These are phyloP conservation scores for Hipparchia sbordonii DNA, from an alignment of 2,888 invertebrate species.

Conservation along the genomic window DNA sequence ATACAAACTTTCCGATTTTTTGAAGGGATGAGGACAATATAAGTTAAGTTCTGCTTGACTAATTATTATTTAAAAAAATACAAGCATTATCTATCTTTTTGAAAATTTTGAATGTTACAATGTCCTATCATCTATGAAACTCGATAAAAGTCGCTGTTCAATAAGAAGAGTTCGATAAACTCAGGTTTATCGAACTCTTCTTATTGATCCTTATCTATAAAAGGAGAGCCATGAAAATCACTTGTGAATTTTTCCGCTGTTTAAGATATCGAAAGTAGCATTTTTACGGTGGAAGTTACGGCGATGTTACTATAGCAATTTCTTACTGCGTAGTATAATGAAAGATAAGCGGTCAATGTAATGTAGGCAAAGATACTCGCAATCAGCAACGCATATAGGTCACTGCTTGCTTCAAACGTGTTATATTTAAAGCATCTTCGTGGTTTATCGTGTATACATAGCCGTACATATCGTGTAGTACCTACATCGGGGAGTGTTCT, in stretches of 20 bases:
- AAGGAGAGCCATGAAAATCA: background rate
- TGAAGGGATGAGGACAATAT: no score
- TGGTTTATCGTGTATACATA: no score
- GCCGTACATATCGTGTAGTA: no score
- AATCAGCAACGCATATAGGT: conserved; percentile 43
- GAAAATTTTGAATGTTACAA: no score
- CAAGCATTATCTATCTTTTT: no score
- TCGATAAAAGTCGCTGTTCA: background rate
- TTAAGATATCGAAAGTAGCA: conserved; percentile 4
- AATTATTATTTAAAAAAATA: no score
- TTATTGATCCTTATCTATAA: no score
- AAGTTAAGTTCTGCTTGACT: no score
- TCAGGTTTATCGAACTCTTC: background rate
- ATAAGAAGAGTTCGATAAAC: background rate
- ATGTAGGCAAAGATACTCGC: conserved; percentile 53
- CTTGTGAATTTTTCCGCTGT: background rate
- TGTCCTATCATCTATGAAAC: background rate
- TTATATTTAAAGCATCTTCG: conserved; percentile 18
- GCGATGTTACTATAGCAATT: conserved; percentile 26
- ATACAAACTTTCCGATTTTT: no score
- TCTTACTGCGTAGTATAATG: conserved; percentile 64
- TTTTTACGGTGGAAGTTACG: conserved; percentile 1
- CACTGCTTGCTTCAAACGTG: conserved; percentile 30
- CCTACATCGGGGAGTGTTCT: no score
- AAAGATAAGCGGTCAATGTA: conserved; percentile 72